phyloP scores from a whole-genome alignment of 1,140 invertebrate species.

The Drosophila miranda region DNA sequence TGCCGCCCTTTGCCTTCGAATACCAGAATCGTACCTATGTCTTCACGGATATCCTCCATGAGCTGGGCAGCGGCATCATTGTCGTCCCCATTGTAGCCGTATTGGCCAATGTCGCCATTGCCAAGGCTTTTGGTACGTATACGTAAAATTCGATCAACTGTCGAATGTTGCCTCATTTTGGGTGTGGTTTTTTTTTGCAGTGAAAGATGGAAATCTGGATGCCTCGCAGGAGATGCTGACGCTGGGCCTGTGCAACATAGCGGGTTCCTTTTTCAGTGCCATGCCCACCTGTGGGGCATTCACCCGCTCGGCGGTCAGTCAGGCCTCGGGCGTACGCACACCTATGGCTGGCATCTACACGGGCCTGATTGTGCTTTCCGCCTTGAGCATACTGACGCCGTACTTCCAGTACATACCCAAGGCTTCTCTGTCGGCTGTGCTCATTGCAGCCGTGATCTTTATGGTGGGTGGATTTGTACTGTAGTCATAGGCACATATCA shows the following conservation, averaged over 20 bases:
- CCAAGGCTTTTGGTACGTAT: slow-evolving; percentile 91
- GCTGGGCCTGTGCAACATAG: slow-evolving; percentile 88
- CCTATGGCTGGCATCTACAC: slow-evolving; percentile 90
- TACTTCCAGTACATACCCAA: slow-evolving; percentile 93
- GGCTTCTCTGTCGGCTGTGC: slow-evolving; percentile 90
- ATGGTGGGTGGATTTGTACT: slow-evolving; percentile 85
- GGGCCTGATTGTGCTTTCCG: slow-evolving; percentile 83
- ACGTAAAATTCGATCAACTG: neutral
- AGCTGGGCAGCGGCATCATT: slow-evolving; percentile 88
- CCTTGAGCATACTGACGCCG: slow-evolving; percentile 89
- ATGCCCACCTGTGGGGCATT: slow-evolving; percentile 92
- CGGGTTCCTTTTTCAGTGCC: slow-evolving; percentile 88
- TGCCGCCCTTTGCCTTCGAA: slow-evolving; percentile 86
- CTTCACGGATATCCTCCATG: slow-evolving; percentile 86
- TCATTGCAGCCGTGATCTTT: slow-evolving; percentile 93
- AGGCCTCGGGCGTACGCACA: slow-evolving; percentile 89
- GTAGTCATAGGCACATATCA: too few relatives aligned
- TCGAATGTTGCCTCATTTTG: neutral
- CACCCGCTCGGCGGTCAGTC: slow-evolving; percentile 90
- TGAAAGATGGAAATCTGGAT: slow-evolving; percentile 85
- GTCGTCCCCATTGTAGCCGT: slow-evolving; percentile 91
- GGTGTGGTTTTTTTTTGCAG: slow-evolving; percentile 24
- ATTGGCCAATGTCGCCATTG: slow-evolving; percentile 93
- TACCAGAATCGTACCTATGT: slow-evolving; percentile 85
- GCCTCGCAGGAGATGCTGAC: slow-evolving; percentile 90